These are phyloP conservation scores for Coenonympha glycerion DNA, from an alignment of 2,888 invertebrate species.

Conservation along the genomic window DNA sequence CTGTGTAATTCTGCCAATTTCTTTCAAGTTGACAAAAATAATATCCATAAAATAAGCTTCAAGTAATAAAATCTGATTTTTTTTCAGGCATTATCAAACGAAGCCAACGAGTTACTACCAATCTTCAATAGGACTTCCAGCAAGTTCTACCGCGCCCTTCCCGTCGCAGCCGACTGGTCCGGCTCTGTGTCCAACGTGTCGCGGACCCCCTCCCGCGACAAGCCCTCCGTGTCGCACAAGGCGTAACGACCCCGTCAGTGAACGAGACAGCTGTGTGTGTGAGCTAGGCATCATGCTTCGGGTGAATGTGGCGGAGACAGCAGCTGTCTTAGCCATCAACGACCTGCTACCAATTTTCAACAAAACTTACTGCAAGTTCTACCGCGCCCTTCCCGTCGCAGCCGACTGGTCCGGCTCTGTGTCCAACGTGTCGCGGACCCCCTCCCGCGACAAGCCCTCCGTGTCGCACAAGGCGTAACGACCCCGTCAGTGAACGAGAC, in stretches of 20 bases:
- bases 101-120: slow-evolving; percentile 97
- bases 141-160: slow-evolving; percentile 88
- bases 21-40: no score
- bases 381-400: slow-evolving; percentile 85
- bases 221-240: slow-evolving; percentile 38
- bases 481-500: not conserved
- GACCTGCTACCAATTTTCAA: slow-evolving; percentile 98
- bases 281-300: not conserved
- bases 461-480: slow-evolving; percentile 44
- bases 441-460: slow-evolving; percentile 28
- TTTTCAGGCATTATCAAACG: slow-evolving; percentile 91
- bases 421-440: slow-evolving; percentile 20
- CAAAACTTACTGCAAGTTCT: slow-evolving; percentile 94
- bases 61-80: not conserved
- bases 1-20: no score
- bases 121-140: slow-evolving; percentile 97
- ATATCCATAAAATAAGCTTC: no score
- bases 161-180: slow-evolving; percentile 94
- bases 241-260: slow-evolving; percentile 34
- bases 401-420: slow-evolving; percentile 88
- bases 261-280: not conserved
- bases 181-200: slow-evolving; percentile 39
- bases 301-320: no score
- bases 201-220: slow-evolving; percentile 24
- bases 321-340: slow-evolving; percentile 60